phyloP scores from a whole-genome alignment of 1,140 invertebrate species.

The Cecropterus lyciades region DNA sequence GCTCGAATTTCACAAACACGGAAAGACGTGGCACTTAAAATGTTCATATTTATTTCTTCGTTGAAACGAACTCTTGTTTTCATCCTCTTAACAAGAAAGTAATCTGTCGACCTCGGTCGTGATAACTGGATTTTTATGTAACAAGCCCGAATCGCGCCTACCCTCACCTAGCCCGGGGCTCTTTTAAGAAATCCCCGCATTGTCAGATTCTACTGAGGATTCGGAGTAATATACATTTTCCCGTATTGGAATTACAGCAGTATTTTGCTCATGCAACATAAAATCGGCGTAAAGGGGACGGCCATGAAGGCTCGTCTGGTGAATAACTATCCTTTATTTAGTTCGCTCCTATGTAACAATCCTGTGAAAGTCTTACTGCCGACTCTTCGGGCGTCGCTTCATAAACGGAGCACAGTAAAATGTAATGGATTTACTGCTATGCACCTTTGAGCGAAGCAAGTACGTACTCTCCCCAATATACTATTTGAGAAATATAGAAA shows the following conservation, averaged over 20 bases:
- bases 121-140: constrained; percentile 83
- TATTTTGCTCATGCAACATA: constrained; percentile 75
- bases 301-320: constrained; percentile 51
- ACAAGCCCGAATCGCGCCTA: constrained; percentile 78
- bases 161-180: constrained; percentile 77
- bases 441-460: constrained; percentile 53
- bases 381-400: constrained; percentile 46
- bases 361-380: constrained; percentile 72
- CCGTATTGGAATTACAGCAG: constrained; percentile 73
- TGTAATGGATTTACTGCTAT: constrained; percentile 51
- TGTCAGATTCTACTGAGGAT: constrained; percentile 75
- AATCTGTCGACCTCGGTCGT: constrained; percentile 77
- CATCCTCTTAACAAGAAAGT: constrained; percentile 82
- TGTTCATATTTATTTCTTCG: constrained; percentile 69
- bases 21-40: constrained; percentile 43
- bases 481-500: constrained; percentile 2
- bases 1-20: background rate
- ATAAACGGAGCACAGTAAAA: constrained; percentile 60
- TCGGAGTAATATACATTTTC: constrained; percentile 77
- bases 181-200: constrained; percentile 72
- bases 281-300: constrained; percentile 72
- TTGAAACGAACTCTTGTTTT: constrained; percentile 76
- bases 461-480: constrained; percentile 44
- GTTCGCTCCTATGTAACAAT: constrained; percentile 67
- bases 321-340: constrained; percentile 66